Conservation (phyloP, 1,140 invertebrate genomes). For the Diuraphis noxia region DNA sequence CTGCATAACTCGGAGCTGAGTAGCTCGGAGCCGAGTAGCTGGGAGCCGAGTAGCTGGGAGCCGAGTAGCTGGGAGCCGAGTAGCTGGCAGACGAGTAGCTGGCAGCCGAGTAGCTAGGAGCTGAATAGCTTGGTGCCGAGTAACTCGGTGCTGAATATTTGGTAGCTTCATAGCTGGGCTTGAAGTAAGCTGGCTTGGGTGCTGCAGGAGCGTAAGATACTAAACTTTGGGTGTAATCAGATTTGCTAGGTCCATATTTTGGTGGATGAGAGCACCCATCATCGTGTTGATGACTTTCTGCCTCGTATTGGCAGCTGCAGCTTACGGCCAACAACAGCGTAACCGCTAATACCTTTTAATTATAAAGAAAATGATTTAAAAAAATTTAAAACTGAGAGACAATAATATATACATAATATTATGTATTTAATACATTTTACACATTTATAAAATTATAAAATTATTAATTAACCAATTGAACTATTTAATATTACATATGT, state of each 20-base stretch:
- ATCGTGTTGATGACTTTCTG: conserved; percentile 35
- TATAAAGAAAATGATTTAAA: not conserved
- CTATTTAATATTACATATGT: not conserved
- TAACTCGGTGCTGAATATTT: not conserved
- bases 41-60: not conserved
- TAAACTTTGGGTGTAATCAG: not conserved
- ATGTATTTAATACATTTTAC: not conserved
- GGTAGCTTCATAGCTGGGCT: conserved; percentile 31
- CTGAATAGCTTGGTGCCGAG: not conserved
- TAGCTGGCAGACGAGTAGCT: not conserved
- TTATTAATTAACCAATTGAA: not conserved
- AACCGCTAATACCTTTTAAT: conserved; percentile 33
- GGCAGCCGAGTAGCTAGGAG: not conserved
- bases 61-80: not conserved
- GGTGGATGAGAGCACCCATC: conserved; percentile 40
- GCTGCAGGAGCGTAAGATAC: not conserved
- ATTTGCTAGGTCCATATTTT: conserved; percentile 28
- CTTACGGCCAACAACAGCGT: conserved; percentile 29
- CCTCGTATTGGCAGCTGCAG: conserved; percentile 33
- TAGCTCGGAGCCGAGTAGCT: conserved; percentile 19
- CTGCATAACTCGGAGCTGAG: conserved; percentile 25
- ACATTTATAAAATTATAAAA: not conserved
- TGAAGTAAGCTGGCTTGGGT: conserved; percentile 23
- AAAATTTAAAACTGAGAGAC: not conserved
- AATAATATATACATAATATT: not conserved